A percentile compares a stretch with the other conserved stretches of the same genome.
Conservation (phyloP, 2,797 vertebrate genomes). For the Phoeniculus purpureus region DNA sequence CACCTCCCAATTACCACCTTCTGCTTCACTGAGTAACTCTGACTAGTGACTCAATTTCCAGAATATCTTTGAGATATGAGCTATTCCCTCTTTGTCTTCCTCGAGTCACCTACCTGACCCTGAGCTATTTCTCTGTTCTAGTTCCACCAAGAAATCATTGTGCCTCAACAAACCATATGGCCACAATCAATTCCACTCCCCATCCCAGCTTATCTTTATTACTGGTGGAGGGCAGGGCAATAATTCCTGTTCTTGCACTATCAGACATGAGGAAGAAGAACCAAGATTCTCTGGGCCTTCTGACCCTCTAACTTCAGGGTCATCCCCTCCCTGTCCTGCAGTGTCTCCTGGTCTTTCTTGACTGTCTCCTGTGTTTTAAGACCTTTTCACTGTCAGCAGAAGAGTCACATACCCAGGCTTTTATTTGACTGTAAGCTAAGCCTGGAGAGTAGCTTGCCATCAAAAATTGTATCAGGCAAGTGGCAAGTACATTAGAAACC, state of each 20-base stretch:
- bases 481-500: neutral
- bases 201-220: conserved; percentile 67
- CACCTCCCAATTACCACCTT: conserved; percentile 47
- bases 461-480: neutral
- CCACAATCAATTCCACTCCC: conserved; percentile 65
- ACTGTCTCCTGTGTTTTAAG: conserved; percentile 7
- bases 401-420: neutral
- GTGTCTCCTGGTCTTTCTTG: conserved; percentile 25
- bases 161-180: conserved; percentile 61
- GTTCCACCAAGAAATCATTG: conserved; percentile 61
- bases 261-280: neutral
- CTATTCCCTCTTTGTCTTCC: conserved; percentile 48
- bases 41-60: conserved; percentile 54
- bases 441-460: neutral
- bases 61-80: conserved; percentile 61
- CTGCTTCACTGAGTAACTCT: conserved; percentile 28
- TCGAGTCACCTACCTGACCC: conserved; percentile 56
- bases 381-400: neutral
- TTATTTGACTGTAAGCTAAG: neutral
- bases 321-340: conserved; percentile 34
- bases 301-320: neutral
- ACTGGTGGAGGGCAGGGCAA: conserved; percentile 51
- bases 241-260: conserved; percentile 41
- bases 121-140: conserved; percentile 52
- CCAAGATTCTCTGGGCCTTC: conserved; percentile 32